Evolutionary conservation across 1,140 invertebrate species (phyloP).

Genomic region (Pemphigus obesinymphae): DNA sequence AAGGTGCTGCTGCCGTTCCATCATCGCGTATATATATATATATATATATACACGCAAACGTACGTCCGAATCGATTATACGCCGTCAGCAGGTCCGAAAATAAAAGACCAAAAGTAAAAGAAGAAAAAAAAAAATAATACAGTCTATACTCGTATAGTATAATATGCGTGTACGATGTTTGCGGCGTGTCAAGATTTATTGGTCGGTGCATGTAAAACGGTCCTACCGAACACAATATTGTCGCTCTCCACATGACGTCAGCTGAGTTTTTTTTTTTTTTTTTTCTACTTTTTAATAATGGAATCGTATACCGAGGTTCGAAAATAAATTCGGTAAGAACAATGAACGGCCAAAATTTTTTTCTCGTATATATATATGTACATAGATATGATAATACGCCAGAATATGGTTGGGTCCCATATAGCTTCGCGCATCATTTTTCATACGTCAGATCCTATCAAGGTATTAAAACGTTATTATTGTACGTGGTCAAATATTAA

Average conservation of each 20-base stretch:
- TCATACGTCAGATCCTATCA: constrained; percentile 35
- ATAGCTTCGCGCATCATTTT: constrained; percentile 38
- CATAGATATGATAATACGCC: too few relatives aligned
- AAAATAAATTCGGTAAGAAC: constrained; percentile 38
- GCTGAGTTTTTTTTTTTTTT: background rate
- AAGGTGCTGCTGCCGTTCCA: background rate
- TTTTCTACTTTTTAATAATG: constrained; percentile 26
- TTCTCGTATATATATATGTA: background rate
- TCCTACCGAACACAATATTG: constrained; percentile 39
- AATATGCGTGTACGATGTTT: background rate
- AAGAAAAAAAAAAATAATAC: background rate
- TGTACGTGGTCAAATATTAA: constrained; percentile 37
- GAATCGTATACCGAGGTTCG: background rate
- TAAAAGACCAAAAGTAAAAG: background rate
- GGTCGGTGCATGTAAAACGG: constrained; percentile 29
- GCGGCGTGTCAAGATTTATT: constrained; percentile 36
- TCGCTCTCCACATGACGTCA: constrained; percentile 39
- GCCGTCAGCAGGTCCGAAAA: background rate
- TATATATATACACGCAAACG: background rate
- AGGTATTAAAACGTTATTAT: constrained; percentile 39
- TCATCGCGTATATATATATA: background rate
- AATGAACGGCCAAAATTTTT: constrained; percentile 33
- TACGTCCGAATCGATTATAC: constrained; percentile 32
- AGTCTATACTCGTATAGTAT: background rate
- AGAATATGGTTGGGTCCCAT: too few relatives aligned